Evolutionary conservation across 1,140 invertebrate species (phyloP).

Genomic region (Ips nitidus): DNA sequence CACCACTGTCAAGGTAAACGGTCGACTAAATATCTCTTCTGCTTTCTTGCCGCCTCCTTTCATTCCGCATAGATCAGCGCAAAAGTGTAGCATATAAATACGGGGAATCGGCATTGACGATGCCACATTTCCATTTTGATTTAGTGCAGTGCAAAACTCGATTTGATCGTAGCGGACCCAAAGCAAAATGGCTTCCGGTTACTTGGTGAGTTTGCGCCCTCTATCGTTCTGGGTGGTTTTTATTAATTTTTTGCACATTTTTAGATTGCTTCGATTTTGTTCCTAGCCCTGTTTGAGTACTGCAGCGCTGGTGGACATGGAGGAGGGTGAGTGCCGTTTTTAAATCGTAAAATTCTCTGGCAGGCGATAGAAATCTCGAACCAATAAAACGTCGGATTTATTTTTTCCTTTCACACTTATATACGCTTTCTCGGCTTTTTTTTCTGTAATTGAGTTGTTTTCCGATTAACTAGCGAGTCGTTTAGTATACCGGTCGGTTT

Average conservation of each 20-base stretch:
- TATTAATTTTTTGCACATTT: conserved; percentile 19
- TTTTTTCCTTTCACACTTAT: too few species aligned
- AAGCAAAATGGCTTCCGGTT: conserved; percentile 42
- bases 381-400: too few species aligned
- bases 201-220: conserved; percentile 37
- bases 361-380: neutral
- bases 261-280: conserved; percentile 44
- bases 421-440: too few species aligned
- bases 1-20: conserved; percentile 38
- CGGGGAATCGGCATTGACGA: conserved; percentile 30
- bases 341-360: conserved; percentile 2
- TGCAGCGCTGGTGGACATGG: conserved; percentile 39
- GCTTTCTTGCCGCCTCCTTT: conserved; percentile 46
- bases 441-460: too few species aligned
- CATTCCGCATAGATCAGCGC: conserved; percentile 35
- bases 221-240: neutral
- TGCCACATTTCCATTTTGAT: conserved; percentile 41
- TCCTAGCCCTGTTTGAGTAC: conserved; percentile 40
- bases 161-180: conserved; percentile 36
- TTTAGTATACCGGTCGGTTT: too few species aligned
- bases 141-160: conserved; percentile 41
- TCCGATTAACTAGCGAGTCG: too few species aligned
- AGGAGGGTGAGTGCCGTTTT: conserved; percentile 29
- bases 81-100: conserved; percentile 46
- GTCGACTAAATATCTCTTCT: conserved; percentile 44